Base-by-base conservation (phyloP, 2,113 vertebrate species). In the Neotoma lepida region DNA sequence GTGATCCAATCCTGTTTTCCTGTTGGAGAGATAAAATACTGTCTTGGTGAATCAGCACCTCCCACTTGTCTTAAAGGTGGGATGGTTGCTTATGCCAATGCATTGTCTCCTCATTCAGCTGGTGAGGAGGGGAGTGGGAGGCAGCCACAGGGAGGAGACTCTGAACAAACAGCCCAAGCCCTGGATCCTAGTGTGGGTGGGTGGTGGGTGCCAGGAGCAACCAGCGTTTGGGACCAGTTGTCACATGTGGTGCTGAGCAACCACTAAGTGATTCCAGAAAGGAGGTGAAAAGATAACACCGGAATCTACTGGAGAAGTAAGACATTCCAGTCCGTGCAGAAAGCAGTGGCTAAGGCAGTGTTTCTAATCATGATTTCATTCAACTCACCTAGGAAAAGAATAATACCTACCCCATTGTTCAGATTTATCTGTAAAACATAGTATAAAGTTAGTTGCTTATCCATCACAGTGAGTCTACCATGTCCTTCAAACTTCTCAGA, bases 31-130 rank as follows among this genome's bases (percentile, higher is more conserved):
- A 68, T 30, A 39, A 89, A 95, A 95, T 95, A 54, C 51, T 87
- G 44, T 73, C 13, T 89, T 33, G 56, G 9, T 96, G 93, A 74
- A 80, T 93, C 94, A 98, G 90, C 64, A 63, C 94, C 96, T 93
- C 94, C 94, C 89, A 94, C 80, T 97, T 95, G 70, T 82, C 80
- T 87, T 61, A 58, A 96, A 95, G 89, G 95, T 94, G 86, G 96
- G 97, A 95, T 71, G 89, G 93, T 89, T 96, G 63, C 94, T 92
- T 70, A 15, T 97, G 88, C 93, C 96, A 91, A 35, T 91, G 63
- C 96, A 88, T 93, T 95, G 93, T 97, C 97, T 98, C 86, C 61
- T 91, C 90, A 93, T 93, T 96, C 97, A 96, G 82, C 92, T 96
- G 91, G 92, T 78, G 20, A 54, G 28, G 39, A 20, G 84, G 94